Evolutionary conservation across 2,888 invertebrate genomes (phyloP).

Genomic region (Lasioglossum vierecki): DNA sequence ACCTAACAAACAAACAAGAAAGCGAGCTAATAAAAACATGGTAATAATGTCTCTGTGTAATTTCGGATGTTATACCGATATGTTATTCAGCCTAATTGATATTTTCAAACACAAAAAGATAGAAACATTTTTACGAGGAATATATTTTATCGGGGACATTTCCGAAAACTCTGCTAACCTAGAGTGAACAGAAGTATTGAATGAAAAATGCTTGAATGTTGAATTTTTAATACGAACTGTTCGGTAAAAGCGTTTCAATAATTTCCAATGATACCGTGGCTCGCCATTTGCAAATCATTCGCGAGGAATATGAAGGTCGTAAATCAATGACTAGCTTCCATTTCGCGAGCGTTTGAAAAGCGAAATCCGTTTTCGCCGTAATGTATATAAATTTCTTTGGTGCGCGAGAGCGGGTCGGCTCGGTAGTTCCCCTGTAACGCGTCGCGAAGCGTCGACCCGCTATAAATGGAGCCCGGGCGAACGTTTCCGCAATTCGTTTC

Average conservation of each 20-base stretch:
- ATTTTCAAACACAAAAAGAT: too few relatives aligned
- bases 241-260: not conserved
- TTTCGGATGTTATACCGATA: too few relatives aligned
- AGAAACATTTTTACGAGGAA: too few relatives aligned
- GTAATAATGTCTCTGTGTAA: too few relatives aligned
- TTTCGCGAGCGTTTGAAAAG: not conserved
- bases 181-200: not conserved
- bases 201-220: not conserved
- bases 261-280: not conserved
- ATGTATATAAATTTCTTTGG: slow-evolving; percentile 21
- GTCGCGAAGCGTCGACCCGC: slow-evolving; percentile 17
- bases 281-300: slow-evolving; percentile 2
- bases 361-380: not conserved
- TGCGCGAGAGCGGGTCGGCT: not conserved
- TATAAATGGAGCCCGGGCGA: slow-evolving; percentile 13
- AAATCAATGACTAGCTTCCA: slow-evolving; percentile 12
- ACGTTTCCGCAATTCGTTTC: slow-evolving; percentile 41
- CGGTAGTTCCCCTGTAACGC: slow-evolving; percentile 16
- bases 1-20: too few relatives aligned
- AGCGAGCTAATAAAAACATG: too few relatives aligned
- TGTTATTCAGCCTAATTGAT: too few relatives aligned
- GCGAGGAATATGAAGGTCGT: not conserved
- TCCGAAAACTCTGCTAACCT: not conserved
- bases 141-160: too few relatives aligned
- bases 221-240: not conserved